phyloP scores from a whole-genome alignment of 2,113 vertebrate genomes.

The Megatriorchis doriae region DNA sequence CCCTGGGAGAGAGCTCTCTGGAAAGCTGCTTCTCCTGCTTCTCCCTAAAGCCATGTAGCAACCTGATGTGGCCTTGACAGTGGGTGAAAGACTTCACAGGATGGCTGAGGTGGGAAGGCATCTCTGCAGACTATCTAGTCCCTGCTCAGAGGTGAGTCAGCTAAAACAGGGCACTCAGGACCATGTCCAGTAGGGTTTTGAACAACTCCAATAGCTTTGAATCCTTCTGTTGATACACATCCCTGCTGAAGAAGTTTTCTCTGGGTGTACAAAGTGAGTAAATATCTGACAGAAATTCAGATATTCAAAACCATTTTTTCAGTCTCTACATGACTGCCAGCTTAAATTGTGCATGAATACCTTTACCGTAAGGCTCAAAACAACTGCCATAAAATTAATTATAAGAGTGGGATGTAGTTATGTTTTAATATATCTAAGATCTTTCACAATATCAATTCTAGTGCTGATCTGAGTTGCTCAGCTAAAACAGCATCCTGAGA shows the following conservation, averaged over 20 bases:
- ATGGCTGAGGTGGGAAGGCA: background rate
- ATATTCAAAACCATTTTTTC: background rate
- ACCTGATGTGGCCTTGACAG: accelerated
- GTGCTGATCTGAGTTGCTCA: background rate
- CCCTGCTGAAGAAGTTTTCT: background rate
- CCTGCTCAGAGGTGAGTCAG: background rate
- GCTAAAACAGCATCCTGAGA: background rate
- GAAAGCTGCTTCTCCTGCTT: background rate
- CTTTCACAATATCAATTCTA: background rate
- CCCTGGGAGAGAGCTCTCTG: background rate
- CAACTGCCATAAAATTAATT: background rate
- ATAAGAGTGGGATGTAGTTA: background rate
- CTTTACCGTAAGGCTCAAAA: background rate
- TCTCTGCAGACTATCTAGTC: background rate
- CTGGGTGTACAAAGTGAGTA: background rate
- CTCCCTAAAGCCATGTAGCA: background rate
- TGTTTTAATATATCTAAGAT: background rate
- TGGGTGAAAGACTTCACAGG: background rate
- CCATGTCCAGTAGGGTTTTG: background rate
- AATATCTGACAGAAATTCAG: background rate
- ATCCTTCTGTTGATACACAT: background rate
- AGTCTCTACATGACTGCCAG: background rate
- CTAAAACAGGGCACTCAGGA: background rate
- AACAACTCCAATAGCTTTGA: background rate
- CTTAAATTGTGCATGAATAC: background rate